Evolutionary conservation across 2,888 invertebrate species (phyloP).

Genomic region (Drosophila stalkeri): DNA sequence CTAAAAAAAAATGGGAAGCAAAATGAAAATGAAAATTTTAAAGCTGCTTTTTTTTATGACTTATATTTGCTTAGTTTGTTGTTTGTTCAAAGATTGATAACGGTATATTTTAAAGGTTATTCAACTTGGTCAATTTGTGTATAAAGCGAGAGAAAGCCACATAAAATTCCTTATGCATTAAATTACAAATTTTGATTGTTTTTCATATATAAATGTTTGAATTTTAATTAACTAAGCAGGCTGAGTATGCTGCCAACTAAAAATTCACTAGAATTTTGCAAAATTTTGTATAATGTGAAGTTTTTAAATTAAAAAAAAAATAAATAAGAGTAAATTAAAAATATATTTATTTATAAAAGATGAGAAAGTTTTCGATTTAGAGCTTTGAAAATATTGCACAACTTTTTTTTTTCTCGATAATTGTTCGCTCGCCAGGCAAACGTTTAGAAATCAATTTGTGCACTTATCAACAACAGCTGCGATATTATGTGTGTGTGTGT

Average conservation of each 20-base stretch:
- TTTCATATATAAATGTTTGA: not conserved
- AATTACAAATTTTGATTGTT: not conserved
- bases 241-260: not conserved
- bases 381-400: not conserved
- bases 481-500: slow-evolving; percentile 3
- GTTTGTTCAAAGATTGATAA: slow-evolving; percentile 1
- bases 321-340: not conserved
- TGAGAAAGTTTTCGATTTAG: not conserved
- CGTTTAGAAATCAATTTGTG: slow-evolving; percentile 67
- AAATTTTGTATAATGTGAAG: not conserved
- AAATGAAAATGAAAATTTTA: slow-evolving; percentile 11
- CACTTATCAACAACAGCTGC: slow-evolving; percentile 47
- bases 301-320: not conserved
- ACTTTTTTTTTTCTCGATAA: not conserved
- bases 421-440: slow-evolving; percentile 13
- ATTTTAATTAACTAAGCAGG: not conserved
- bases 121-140: not conserved
- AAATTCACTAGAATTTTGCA: not conserved
- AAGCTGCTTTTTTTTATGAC: slow-evolving; percentile 4
- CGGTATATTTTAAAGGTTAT: not conserved
- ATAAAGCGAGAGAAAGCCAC: too few species aligned
- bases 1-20: not conserved
- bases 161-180: too few species aligned
- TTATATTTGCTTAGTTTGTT: not conserved
- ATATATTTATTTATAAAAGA: not conserved